A percentile compares a stretch with the other conserved stretches of the same genome.
These are phyloP conservation scores for Zophobas morio DNA, from an alignment of 1,140 invertebrate species.

Conservation along the genomic window DNA sequence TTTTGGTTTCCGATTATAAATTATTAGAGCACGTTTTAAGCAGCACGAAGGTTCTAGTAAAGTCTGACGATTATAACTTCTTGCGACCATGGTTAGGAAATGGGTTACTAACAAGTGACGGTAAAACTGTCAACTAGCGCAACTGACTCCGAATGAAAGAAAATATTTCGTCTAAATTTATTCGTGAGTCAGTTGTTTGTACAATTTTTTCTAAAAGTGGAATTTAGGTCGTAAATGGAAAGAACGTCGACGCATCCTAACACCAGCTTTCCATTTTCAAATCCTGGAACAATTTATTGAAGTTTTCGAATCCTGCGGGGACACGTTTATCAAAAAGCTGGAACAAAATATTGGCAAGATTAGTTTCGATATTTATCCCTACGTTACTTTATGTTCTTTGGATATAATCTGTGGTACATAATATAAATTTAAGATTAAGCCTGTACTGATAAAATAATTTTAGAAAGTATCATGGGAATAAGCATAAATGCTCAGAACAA, in stretches of 20 bases:
- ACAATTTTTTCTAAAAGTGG: not conserved
- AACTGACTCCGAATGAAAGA: no score
- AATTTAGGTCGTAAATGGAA: not conserved
- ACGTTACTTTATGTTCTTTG: slow-evolving; percentile 81
- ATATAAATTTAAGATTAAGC: no score
- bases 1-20: slow-evolving; percentile 9
- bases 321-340: slow-evolving; percentile 62
- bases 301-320: slow-evolving; percentile 61
- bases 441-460: not conserved
- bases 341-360: slow-evolving; percentile 53
- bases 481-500: not conserved
- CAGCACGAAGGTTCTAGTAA: not conserved
- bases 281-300: slow-evolving; percentile 65
- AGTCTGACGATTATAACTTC: slow-evolving; percentile 75
- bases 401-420: slow-evolving; percentile 71
- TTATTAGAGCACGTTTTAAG: slow-evolving; percentile 6
- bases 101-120: slow-evolving; percentile 79
- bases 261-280: slow-evolving; percentile 65
- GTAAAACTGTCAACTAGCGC: slow-evolving; percentile 52
- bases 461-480: slow-evolving; percentile 68
- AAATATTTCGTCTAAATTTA: no score
- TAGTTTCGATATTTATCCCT: slow-evolving; percentile 69
- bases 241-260: slow-evolving; percentile 50
- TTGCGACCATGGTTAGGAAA: slow-evolving; percentile 85
- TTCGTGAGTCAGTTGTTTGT: no score